phyloP scores from a whole-genome alignment of 2,797 vertebrate species.

The Gallinago stenura region DNA sequence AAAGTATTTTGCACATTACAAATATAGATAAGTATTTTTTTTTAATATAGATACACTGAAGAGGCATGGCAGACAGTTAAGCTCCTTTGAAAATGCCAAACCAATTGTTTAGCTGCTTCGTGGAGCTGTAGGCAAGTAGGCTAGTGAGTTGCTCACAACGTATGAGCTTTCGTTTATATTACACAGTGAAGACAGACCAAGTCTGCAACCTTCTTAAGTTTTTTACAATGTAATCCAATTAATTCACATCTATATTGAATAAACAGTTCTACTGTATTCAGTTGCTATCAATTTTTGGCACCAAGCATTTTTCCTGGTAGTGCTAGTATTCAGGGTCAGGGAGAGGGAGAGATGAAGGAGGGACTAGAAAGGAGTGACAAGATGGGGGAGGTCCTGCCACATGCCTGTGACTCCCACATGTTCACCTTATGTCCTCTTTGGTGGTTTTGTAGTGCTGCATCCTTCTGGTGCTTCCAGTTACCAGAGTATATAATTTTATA shows the following conservation, averaged over 20 bases:
- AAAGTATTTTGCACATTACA: conserved; percentile 21
- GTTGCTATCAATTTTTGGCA: not conserved
- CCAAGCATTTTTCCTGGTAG: not conserved
- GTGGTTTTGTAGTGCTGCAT: not conserved
- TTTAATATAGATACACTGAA: conserved; percentile 17
- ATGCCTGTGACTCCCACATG: not conserved
- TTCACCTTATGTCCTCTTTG: not conserved
- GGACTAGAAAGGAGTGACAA: not conserved
- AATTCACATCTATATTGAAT: not conserved
- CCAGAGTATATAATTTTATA: not conserved
- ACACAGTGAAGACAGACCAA: not conserved
- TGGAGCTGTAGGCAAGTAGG: conserved; percentile 1
- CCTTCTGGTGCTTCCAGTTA: not conserved
- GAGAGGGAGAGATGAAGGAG: not conserved
- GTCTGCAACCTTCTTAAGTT: conserved; percentile 1
- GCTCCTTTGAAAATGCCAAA: conserved; percentile 35
- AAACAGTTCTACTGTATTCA: not conserved
- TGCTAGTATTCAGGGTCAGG: not conserved
- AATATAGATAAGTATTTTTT: conserved; percentile 26
- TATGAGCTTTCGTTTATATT: not conserved
- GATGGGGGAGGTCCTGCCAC: not conserved
- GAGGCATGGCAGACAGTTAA: conserved; percentile 16
- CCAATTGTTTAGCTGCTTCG: conserved; percentile 23
- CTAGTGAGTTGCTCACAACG: not conserved
- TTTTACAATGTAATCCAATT: not conserved